A percentile compares a stretch with the other conserved stretches of the same genome.
phyloP scores from a whole-genome alignment of 92 coral and sea anemone genomes.

The Chrysogorgia sp. region DNA sequence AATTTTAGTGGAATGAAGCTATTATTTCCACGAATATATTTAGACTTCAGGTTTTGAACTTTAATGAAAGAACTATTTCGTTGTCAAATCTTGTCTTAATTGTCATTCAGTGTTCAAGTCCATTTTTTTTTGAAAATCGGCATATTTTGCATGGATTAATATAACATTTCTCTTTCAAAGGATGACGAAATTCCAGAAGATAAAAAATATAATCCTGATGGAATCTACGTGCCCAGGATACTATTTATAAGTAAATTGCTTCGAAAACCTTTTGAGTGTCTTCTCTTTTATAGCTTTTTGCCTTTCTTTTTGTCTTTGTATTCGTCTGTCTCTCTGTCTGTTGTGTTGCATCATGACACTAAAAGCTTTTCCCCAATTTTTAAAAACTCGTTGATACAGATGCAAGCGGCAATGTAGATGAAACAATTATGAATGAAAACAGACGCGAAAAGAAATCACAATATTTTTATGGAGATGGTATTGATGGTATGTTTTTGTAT shows the following conservation, averaged over 20 bases:
- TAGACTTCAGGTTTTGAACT: too few relatives aligned
- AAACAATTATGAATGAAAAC: constrained; percentile 69
- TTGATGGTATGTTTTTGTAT: constrained; percentile 60
- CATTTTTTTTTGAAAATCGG: too few relatives aligned
- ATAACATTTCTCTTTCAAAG: constrained; percentile 40
- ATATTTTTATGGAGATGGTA: constrained; percentile 73
- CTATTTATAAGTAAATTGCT: constrained; percentile 73
- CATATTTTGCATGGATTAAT: too few relatives aligned
- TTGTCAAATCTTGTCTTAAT: too few relatives aligned
- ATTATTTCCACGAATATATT: too few relatives aligned
- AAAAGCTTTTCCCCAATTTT: neutral
- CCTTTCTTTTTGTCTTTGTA: neutral
- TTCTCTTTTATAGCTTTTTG: neutral
- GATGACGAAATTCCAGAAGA: constrained; percentile 95
- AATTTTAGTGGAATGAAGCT: too few relatives aligned
- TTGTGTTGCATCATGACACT: too few relatives aligned
- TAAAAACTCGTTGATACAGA: constrained; percentile 51
- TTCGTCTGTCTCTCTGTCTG: neutral
- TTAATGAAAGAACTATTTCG: too few relatives aligned
- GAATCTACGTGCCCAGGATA: constrained; percentile 92
- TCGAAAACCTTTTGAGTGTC: neutral
- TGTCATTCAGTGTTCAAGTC: too few relatives aligned
- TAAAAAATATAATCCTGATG: constrained; percentile 74
- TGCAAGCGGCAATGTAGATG: constrained; percentile 76
- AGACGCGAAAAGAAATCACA: constrained; percentile 76